These are phyloP conservation scores for Cybosia mesomella DNA, from an alignment of 2,888 invertebrate genomes.

Conservation along the genomic window DNA sequence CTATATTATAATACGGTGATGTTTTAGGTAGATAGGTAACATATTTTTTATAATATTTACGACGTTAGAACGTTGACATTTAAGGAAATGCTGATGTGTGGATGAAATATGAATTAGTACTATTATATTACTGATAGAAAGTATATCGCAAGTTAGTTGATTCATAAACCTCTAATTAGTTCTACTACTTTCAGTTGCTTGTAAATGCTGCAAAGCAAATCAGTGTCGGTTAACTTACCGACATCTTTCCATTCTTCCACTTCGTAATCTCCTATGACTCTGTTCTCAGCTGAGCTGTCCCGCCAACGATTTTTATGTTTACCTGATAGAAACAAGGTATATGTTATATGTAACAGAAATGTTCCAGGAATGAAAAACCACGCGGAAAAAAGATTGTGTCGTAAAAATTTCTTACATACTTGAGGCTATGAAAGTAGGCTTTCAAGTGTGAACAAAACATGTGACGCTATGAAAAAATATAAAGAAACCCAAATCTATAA, in stretches of 20 bases:
- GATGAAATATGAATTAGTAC: background rate
- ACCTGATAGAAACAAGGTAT: slow-evolving; percentile 72
- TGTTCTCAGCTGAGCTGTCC: slow-evolving; percentile 86
- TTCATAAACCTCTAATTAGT: background rate
- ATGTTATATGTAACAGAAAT: slow-evolving; percentile 57
- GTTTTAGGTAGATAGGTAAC: no score
- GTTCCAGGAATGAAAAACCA: slow-evolving; percentile 56
- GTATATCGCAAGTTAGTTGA: background rate
- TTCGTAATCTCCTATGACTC: slow-evolving; percentile 90
- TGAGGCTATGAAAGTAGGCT: slow-evolving; percentile 70
- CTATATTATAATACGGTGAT: no score
- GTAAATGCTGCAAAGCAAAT: background rate
- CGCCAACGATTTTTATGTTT: slow-evolving; percentile 87
- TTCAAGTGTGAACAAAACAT: slow-evolving; percentile 74
- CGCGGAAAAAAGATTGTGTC: slow-evolving; percentile 65
- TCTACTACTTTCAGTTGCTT: background rate
- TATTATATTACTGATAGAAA: background rate
- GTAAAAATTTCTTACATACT: slow-evolving; percentile 68
- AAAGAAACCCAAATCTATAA: slow-evolving; percentile 80
- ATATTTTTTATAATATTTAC: no score
- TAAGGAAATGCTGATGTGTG: background rate
- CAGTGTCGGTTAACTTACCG: slow-evolving; percentile 77
- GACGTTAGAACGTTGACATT: no score
- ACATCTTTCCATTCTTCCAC: slow-evolving; percentile 92
- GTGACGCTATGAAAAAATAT: slow-evolving; percentile 73